A percentile compares a stretch with the other conserved stretches of the same genome.
phyloP scores from a whole-genome alignment of 2,797 vertebrate genomes.

The Liasis olivaceus region DNA sequence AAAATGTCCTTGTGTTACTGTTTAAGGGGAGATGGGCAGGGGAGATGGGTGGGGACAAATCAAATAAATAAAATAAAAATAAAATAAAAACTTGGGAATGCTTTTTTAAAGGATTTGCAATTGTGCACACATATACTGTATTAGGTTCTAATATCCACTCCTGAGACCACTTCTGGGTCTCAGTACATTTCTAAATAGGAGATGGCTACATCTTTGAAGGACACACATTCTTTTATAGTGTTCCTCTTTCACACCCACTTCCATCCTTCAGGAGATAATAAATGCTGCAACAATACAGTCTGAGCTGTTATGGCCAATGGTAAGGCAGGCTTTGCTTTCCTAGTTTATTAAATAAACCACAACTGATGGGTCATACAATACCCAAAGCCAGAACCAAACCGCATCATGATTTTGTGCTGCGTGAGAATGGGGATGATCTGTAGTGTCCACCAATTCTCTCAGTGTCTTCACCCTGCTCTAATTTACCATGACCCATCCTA shows the following conservation, averaged over 20 bases:
- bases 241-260: not conserved
- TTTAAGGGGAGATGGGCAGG: no score
- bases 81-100: no score
- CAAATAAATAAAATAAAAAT: no score
- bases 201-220: not conserved
- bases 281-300: not conserved
- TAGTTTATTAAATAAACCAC: not conserved
- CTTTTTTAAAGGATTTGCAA: not conserved
- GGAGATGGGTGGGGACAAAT: no score
- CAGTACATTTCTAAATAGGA: not conserved
- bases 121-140: not conserved
- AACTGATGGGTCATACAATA: not conserved
- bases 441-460: not conserved
- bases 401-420: not conserved
- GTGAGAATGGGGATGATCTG: not conserved
- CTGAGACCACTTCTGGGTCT: not conserved
- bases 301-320: not conserved
- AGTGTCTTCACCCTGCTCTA: not conserved
- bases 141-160: not conserved
- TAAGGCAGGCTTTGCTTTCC: not conserved
- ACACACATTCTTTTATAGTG: not conserved
- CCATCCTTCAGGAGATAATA: not conserved
- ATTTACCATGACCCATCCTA: not conserved
- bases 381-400: not conserved
- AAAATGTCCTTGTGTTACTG: not conserved